phyloP scores from a whole-genome alignment of 1,140 invertebrate species.

The Frieseomelitta varia region DNA sequence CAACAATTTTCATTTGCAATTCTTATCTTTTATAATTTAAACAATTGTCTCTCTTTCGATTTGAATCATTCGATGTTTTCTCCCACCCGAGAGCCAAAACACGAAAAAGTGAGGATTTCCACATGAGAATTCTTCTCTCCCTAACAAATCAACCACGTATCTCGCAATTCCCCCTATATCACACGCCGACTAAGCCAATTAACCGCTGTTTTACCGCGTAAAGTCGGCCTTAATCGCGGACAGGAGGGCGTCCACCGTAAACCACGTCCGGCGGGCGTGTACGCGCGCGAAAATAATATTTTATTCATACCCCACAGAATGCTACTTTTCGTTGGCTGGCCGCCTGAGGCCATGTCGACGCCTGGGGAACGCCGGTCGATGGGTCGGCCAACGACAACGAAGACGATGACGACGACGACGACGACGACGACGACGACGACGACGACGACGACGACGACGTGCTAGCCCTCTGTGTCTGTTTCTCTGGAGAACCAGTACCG shows the following conservation, averaged over 20 bases:
- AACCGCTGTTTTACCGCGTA: conserved; percentile 34
- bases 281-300: conserved; percentile 65
- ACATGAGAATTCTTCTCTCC: neutral
- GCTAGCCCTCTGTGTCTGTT: conserved; percentile 31
- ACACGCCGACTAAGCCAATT: conserved; percentile 13
- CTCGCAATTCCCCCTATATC: neutral
- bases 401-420: too few species aligned
- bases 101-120: neutral
- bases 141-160: neutral
- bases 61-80: neutral
- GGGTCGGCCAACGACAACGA: neutral
- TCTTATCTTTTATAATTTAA: neutral
- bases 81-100: neutral
- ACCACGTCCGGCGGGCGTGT: neutral
- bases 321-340: conserved; percentile 53
- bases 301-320: conserved; percentile 66
- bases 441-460: neutral
- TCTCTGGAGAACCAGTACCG: conserved; percentile 21
- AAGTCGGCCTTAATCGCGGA: conserved; percentile 29
- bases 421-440: too few species aligned
- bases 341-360: conserved; percentile 57
- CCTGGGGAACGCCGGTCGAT: conserved; percentile 48
- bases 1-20: too few species aligned
- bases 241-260: conserved; percentile 8
- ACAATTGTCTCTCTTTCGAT: neutral